These are phyloP conservation scores for Pemphredon lugubris DNA, from an alignment of 2,888 invertebrate genomes.

Conservation along the genomic window DNA sequence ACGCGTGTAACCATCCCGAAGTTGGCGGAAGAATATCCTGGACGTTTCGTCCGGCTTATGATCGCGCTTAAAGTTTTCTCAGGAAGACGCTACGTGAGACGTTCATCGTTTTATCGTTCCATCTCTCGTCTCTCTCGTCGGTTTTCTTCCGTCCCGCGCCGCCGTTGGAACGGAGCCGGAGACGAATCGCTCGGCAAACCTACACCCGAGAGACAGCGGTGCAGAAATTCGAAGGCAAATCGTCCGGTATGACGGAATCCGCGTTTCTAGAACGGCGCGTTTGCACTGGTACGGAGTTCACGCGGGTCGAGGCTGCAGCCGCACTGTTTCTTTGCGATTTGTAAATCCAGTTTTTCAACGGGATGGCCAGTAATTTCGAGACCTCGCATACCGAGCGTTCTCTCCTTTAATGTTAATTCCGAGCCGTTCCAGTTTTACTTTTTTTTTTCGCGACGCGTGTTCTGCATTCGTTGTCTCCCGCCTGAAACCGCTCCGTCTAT, in stretches of 20 bases:
- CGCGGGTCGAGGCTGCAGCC: conserved; percentile 20
- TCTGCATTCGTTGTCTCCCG: conserved; percentile 22
- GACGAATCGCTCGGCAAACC: too few relatives aligned
- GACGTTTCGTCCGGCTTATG: conserved; percentile 2
- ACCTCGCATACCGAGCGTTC: conserved; percentile 52
- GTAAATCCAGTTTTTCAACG: conserved; percentile 5
- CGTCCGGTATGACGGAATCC: neutral
- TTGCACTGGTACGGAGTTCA: too few relatives aligned
- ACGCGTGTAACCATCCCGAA: conserved; percentile 1
- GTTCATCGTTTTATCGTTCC: conserved; percentile 11
- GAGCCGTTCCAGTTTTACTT: conserved; percentile 58
- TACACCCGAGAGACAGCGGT: too few relatives aligned
- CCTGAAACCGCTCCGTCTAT: neutral
- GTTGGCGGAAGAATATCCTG: conserved; percentile 10
- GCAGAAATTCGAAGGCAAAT: too few relatives aligned
- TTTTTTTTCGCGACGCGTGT: conserved; percentile 46
- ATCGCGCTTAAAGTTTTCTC: conserved; percentile 3
- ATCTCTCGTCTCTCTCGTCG: conserved; percentile 1
- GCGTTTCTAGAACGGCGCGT: neutral
- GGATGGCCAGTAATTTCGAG: conserved; percentile 31
- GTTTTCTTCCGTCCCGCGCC: too few relatives aligned
- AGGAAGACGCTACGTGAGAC: neutral
- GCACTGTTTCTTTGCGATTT: neutral
- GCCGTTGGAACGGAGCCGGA: too few relatives aligned
- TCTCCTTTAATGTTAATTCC: conserved; percentile 18